Evolutionary conservation across 2,113 vertebrate species (phyloP).

Genomic region (Pteronura brasiliensis): DNA sequence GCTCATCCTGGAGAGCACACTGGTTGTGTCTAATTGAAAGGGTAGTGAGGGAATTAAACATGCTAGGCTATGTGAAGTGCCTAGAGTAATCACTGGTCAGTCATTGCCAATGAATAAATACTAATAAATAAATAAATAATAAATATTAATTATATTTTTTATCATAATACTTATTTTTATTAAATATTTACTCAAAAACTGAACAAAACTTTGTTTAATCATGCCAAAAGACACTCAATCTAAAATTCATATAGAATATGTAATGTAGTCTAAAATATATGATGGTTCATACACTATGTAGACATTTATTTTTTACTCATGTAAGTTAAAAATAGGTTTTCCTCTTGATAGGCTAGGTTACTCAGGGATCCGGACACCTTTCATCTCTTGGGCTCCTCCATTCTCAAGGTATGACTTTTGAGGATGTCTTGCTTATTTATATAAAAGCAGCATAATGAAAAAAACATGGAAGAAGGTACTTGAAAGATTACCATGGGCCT

Average conservation of each 20-base stretch:
- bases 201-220: not conserved
- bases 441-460: not conserved
- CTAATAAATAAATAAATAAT: not conserved
- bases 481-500: not conserved
- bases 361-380: not conserved
- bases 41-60: not conserved
- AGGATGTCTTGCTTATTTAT: not conserved
- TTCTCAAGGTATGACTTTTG: not conserved
- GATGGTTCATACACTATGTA: not conserved
- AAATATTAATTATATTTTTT: not conserved
- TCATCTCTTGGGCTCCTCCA: not conserved
- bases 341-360: not conserved
- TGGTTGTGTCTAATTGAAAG: not conserved
- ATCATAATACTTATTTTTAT: not conserved
- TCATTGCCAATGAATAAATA: not conserved
- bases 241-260: not conserved
- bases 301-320: not conserved
- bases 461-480: not conserved
- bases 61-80: not conserved
- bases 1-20: not conserved
- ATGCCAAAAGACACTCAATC: not conserved
- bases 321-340: not conserved
- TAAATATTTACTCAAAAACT: not conserved
- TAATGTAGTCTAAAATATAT: not conserved
- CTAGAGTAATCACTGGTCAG: not conserved